A percentile compares a stretch with the other conserved stretches of the same genome.
phyloP scores from a whole-genome alignment of 2,888 invertebrate genomes.

The Allacma fusca region DNA sequence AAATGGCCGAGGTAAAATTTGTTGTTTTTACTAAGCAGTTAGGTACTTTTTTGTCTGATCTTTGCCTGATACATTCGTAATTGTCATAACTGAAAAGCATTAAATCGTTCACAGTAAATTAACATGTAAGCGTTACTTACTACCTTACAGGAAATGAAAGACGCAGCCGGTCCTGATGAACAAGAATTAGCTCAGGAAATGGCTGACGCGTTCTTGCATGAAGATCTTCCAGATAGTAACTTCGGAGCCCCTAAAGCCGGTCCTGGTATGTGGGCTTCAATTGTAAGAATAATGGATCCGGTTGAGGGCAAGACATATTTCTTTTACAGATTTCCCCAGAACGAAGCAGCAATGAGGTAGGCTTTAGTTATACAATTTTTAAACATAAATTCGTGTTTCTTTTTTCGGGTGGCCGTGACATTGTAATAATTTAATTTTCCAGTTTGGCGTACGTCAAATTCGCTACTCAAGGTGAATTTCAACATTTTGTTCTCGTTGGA shows the following conservation, averaged over 20 bases:
- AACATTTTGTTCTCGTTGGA: conserved; percentile 80
- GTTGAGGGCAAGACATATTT: conserved; percentile 80
- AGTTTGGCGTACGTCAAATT: conserved; percentile 84
- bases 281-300: conserved; percentile 86
- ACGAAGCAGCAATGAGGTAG: conserved; percentile 91
- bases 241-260: conserved; percentile 97
- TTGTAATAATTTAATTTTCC: conserved; percentile 60
- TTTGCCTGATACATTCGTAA: background rate
- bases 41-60: background rate
- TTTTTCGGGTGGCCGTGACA: background rate
- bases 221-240: conserved; percentile 89
- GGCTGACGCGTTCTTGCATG: conserved; percentile 95
- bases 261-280: conserved; percentile 94
- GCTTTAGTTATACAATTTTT: background rate
- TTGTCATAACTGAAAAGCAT: conserved; percentile 34
- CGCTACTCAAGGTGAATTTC: conserved; percentile 71
- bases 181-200: conserved; percentile 95
- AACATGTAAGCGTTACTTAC: too few species aligned
- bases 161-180: conserved; percentile 95
- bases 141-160: conserved; percentile 91
- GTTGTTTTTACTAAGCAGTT: conserved; percentile 3
- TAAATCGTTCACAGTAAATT: too few species aligned
- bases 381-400: too few species aligned
- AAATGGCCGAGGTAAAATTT: conserved; percentile 91
- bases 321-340: conserved; percentile 86